These are phyloP conservation scores for Remorina albescens DNA, from an alignment of 2,797 vertebrate genomes.

Conservation along the genomic window DNA sequence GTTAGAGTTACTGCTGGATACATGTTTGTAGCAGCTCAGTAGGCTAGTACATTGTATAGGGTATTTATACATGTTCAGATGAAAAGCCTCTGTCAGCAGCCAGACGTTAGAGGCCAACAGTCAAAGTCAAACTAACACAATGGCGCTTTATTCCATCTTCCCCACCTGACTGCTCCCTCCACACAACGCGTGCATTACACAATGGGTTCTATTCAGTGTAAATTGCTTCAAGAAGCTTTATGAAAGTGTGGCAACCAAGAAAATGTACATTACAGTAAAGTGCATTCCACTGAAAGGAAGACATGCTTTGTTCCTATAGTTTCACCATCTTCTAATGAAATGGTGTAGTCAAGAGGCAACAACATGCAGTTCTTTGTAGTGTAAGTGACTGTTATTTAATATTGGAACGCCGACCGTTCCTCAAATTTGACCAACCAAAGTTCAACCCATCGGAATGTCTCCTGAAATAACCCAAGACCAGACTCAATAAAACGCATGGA, in stretches of 20 bases:
- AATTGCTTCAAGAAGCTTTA: constrained; percentile 2
- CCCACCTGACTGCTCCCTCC: constrained; percentile 23
- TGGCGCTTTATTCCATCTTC: constrained; percentile 57
- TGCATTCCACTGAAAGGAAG: background rate
- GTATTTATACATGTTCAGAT: constrained; percentile 1
- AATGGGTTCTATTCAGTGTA: constrained; percentile 40
- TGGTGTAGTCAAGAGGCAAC: background rate
- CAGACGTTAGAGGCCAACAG: constrained; percentile 14
- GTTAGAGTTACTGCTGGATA: background rate
- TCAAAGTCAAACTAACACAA: constrained; percentile 52
- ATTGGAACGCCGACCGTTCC: background rate
- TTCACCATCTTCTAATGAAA: background rate
- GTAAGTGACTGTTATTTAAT: background rate
- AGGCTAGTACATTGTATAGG: background rate
- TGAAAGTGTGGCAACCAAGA: background rate
- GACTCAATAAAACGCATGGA: too few relatives aligned
- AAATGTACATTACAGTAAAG: background rate
- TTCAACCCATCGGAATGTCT: too few relatives aligned
- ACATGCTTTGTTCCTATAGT: background rate
- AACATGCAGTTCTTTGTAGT: too few relatives aligned
- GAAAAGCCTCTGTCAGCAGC: constrained; percentile 14
- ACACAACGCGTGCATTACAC: constrained; percentile 33
- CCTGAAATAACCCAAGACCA: too few relatives aligned
- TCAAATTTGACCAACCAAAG: too few relatives aligned
- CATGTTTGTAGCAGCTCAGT: background rate